Evolutionary conservation across 2,113 vertebrate genomes (phyloP), one percentile per base, ranked within the genome.

Genomic region (Neopipo cinnamomea): DNA sequence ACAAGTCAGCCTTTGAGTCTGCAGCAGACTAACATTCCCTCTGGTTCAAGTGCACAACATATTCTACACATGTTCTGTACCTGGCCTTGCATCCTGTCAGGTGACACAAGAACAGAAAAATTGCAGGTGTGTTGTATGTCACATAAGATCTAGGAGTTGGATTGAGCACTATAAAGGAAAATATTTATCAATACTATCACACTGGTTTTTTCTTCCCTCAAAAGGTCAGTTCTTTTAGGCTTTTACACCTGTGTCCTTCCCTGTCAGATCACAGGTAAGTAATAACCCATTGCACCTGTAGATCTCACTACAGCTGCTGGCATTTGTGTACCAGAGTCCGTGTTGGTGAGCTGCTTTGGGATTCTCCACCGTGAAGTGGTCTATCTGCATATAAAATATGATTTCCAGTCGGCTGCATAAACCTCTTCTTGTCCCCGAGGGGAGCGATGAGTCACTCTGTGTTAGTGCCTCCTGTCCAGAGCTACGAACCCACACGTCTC

Each of bases 1-100:
- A 49, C 1, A 5, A 80, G 31, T 15, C 44, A 81, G 33, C 35
- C 44, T 56, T 30, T 0, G 0, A 71, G 62, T 30, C 72, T 37
- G 77, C 1, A 85, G 58, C 67, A 46, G 70, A 4, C n/a, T 5
- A 6, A 20, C 3, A 9, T 25, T 42, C 19, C 12, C 61, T 14
- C 22, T 42, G 28, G 21, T 35, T 49, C 37, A 61, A 41, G 67
- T 14, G 17, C 37, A 28, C 3, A 0, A 14, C 30, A 1, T 3
- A 19, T 5, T 9, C 35, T 15, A 14, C 2, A 1, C 0, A 2
- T 8, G 14, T 27, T 28, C 31, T 1, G 2, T 11, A 46, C 8
- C 24, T 58, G 66, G 31, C 31, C 23, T 63, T 5, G 33, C 1
- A 3, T 28, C 5, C 19, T 3, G 1, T 23, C 27, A n/a, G 53